Evolutionary conservation across 2,888 invertebrate genomes (phyloP).

Genomic region (Chamaedrilus cognettii): DNA sequence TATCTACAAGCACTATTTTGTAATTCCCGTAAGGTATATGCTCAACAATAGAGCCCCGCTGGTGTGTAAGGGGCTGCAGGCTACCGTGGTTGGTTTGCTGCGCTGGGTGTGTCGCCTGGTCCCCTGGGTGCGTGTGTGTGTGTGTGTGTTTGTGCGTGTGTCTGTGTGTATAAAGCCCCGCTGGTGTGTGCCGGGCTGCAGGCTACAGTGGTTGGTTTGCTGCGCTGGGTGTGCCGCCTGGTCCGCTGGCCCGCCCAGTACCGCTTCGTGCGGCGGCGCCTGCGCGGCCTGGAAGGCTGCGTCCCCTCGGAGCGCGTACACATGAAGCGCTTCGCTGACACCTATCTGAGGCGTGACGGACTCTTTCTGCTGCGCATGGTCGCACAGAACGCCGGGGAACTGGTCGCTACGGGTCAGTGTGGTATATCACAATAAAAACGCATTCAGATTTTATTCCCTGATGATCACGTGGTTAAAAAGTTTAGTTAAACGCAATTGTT

Average conservation of each 20-base stretch:
- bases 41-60: not conserved
- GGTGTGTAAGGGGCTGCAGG: conserved; percentile 8
- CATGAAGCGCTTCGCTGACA: conserved; percentile 48
- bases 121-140: too few relatives aligned
- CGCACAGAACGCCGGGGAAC: conserved; percentile 55
- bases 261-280: conserved; percentile 25
- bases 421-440: too few relatives aligned
- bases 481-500: too few relatives aligned
- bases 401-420: conserved; percentile 47
- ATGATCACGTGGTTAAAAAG: too few relatives aligned
- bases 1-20: too few relatives aligned
- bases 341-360: conserved; percentile 56
- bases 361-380: conserved; percentile 53
- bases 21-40: too few relatives aligned
- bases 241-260: conserved; percentile 30
- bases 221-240: conserved; percentile 54
- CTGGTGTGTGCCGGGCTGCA: not conserved
- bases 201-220: conserved; percentile 56
- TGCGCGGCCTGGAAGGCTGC: conserved; percentile 37
- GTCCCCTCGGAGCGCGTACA: conserved; percentile 34
- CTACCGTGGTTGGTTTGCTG: conserved; percentile 58
- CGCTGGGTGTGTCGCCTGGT: conserved; percentile 52
- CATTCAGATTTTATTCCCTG: too few relatives aligned
- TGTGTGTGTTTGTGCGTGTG: too few relatives aligned
- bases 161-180: not conserved